Evolutionary conservation across 2,797 vertebrate species (phyloP).

Genomic region (Galagoides demidoff): DNA sequence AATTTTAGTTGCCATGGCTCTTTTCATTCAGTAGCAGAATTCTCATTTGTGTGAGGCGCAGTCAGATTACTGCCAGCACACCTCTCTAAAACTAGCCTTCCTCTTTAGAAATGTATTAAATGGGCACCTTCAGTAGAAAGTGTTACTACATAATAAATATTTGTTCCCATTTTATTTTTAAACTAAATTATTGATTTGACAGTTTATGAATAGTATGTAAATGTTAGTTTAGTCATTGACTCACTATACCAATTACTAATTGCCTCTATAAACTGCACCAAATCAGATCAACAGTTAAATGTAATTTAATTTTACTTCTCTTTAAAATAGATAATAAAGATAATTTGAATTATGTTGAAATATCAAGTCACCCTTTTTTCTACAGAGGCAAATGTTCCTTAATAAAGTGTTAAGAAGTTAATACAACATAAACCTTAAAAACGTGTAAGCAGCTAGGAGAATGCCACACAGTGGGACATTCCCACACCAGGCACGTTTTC

Average conservation of each 20-base stretch:
- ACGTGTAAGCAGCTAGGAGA: background rate
- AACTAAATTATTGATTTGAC: constrained; percentile 63
- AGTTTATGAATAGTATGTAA: constrained; percentile 52
- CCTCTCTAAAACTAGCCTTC: constrained; percentile 65
- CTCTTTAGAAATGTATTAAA: constrained; percentile 57
- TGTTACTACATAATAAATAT: constrained; percentile 58
- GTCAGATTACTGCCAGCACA: constrained; percentile 61
- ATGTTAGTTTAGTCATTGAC: constrained; percentile 56
- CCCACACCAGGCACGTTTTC: background rate
- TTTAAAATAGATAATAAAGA: constrained; percentile 54
- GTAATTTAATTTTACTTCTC: constrained; percentile 46
- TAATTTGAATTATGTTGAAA: constrained; percentile 67
- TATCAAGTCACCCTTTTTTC: constrained; percentile 52
- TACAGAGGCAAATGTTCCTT: background rate
- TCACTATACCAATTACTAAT: constrained; percentile 57
- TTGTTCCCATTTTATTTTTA: constrained; percentile 71
- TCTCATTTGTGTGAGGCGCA: constrained; percentile 57
- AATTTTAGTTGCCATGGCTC: constrained; percentile 54
- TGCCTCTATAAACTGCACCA: constrained; percentile 48
- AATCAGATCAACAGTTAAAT: constrained; percentile 24
- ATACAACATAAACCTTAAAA: constrained; percentile 1
- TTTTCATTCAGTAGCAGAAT: constrained; percentile 48
- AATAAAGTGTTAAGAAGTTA: background rate
- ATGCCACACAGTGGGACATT: background rate
- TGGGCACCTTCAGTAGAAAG: constrained; percentile 64